These are phyloP conservation scores for Mastomys coucha DNA, from an alignment of 2,113 vertebrate genomes.

Conservation along the genomic window DNA sequence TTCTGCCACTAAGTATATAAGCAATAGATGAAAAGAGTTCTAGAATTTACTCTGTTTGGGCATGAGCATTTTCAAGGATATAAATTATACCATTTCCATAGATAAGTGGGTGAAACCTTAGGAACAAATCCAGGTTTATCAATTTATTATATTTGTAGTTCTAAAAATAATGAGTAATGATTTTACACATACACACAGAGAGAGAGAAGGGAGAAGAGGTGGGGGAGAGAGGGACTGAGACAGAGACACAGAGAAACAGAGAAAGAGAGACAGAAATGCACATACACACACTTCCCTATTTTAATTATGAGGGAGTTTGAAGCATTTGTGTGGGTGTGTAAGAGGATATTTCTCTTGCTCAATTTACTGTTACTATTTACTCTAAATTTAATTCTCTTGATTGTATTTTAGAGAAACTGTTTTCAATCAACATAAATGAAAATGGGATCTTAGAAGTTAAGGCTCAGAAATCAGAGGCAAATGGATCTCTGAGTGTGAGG, in stretches of 20 bases:
- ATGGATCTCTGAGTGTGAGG: too few relatives aligned
- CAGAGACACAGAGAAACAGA: too few relatives aligned
- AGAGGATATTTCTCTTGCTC: not conserved
- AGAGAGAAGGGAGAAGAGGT: too few relatives aligned
- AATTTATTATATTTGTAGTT: constrained; percentile 15
- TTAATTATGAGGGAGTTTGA: not conserved
- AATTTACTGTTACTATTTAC: not conserved
- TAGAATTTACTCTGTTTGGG: not conserved
- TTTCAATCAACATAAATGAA: not conserved
- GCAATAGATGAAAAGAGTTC: not conserved
- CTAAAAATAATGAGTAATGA: not conserved
- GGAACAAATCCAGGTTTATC: not conserved
- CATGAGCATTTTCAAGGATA: not conserved
- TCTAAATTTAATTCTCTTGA: not conserved
- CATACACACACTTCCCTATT: not conserved
- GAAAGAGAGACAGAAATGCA: accelerated
- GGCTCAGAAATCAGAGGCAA: not conserved
- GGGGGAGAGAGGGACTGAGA: too few relatives aligned
- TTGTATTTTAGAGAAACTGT: not conserved
- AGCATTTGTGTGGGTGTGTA: not conserved
- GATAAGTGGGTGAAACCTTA: not conserved
- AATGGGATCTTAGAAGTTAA: not conserved
- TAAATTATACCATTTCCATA: constrained; percentile 2
- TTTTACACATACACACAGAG: not conserved
- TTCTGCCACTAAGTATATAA: not conserved